Evolutionary conservation across 2,888 invertebrate species (phyloP).

Genomic region (Spicauda simplicius): DNA sequence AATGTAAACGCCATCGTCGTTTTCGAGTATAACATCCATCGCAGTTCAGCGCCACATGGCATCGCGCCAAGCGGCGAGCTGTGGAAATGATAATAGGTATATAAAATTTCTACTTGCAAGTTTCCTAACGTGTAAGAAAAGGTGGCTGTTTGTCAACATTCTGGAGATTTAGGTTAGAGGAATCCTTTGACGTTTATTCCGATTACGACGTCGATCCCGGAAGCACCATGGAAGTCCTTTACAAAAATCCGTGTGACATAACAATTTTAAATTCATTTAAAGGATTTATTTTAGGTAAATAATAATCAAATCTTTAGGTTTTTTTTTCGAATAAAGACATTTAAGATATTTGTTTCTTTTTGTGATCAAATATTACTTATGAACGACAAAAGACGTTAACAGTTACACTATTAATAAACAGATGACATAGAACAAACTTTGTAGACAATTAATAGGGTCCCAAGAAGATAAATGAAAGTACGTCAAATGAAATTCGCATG

Average conservation of each 20-base stretch:
- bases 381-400: background rate
- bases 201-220: background rate
- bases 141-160: slow-evolving; percentile 15
- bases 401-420: slow-evolving; percentile 28
- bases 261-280: too few species aligned
- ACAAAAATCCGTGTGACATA: too few species aligned
- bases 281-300: too few species aligned
- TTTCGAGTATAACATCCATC: slow-evolving; percentile 45
- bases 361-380: too few species aligned
- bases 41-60: slow-evolving; percentile 45
- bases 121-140: slow-evolving; percentile 34
- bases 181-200: slow-evolving; percentile 6
- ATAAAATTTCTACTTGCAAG: slow-evolving; percentile 43
- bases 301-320: too few species aligned
- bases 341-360: too few species aligned
- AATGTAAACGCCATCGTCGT: slow-evolving; percentile 44
- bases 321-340: too few species aligned
- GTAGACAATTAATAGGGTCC: slow-evolving; percentile 21
- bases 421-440: slow-evolving; percentile 22
- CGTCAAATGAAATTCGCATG: slow-evolving; percentile 25
- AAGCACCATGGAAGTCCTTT: background rate
- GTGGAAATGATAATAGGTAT: slow-evolving; percentile 37
- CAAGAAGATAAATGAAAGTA: slow-evolving; percentile 26
- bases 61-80: slow-evolving; percentile 45
- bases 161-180: background rate